Base-by-base conservation (phyloP, 92 coral and sea anemone species). In the Galaxea fascicularis region DNA sequence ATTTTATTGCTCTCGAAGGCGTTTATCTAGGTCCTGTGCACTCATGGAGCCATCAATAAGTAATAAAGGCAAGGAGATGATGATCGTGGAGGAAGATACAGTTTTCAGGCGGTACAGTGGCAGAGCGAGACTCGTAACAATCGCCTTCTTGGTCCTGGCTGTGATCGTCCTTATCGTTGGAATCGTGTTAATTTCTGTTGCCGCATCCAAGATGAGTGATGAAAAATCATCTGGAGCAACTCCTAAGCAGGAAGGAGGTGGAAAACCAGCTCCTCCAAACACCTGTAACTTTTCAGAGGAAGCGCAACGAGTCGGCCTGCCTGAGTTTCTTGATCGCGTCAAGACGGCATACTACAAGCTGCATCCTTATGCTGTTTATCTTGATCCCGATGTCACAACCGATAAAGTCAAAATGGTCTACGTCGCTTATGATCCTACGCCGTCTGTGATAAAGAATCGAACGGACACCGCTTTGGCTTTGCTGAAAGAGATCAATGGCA, bases 401-500 rank as follows among this genome's bases (percentile, higher is more conserved):
- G 88, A 87, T 0, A 63, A 74, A 4, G 74, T 95, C 16, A 85
- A 71, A 59, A 15, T n/a, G 30, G 90, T 77, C 4, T 96, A 82
- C 80, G 84, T 85, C 6, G 94, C 98, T 8, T 92, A 82, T 31
- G 92, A 96, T 65, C 94, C 95, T 0, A 86, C 90, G n/a, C 94
- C 96, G 6, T 47, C 72, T 16, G 35, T 71, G 41, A 84, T 91
- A 18, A 96, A 96, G 75, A 54, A 51, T 0, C 89, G 93, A 4
- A 94, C 98, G 24, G 98, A 96, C 79, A 80, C 94, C 47, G 91
- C 98, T 4, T 59, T 65, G 62, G 79, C 79, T 22, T 89, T 96
- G 47, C 83, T 92, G 4, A 82, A 86, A 1, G 91, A 91, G 44
- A 85, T 96, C 58, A 87, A 70, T 22, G 31, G 59, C 14, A 66